Evolutionary conservation across 2,888 invertebrate species (phyloP), one percentile per base, ranked within the genome.

Genomic region (Tribolium freemani): DNA sequence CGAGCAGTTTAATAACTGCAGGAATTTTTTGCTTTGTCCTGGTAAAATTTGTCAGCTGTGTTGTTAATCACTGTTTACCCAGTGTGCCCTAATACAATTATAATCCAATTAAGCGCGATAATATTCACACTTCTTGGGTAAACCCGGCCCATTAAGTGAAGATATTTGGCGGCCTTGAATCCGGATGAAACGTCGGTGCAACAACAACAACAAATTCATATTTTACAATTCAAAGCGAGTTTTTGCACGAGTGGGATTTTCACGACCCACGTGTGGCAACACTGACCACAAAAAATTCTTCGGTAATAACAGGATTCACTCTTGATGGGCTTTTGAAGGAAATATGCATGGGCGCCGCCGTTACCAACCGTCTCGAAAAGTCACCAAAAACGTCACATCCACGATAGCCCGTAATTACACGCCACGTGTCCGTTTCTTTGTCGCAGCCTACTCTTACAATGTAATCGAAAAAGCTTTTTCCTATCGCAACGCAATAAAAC

Each of bases 221-320:
- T 54, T 54, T 54, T 54, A 54, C 54, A 54, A 54, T 54, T 54
- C 54, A 54, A 54, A 54, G 31, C 26, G n/a, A 9, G 54, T 54
- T 54, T 54, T 54, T 54, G 21, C 26, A 11, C 30, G 45, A n/a
- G n/a, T 21, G 57, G 38, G 38, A 44, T 45, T 58, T 58, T 54
- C n/a, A 9, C 38, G 30, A 11, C 31, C 57, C 21, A 57, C 58
- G 58, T 30, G 63, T 48, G 45, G 63, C 21, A 54, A 54, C 31
- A 26, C 20, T 54, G 53, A 54, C 58, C 54, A 60, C 56, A 13
- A 57, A 57, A 57, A 57, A 3, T 57, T 30, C 30, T 57, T 9
- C 44, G 61, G 11, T 72, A 71, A 66, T 73, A 48, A 71, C 73
- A 70, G 73, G 70, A 73, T 73, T 70, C 61, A 70, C 60, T 71